Evolutionary conservation across 2,113 vertebrate genomes (phyloP), one percentile per base, ranked within the genome.

Genomic region (Takifugu bimaculatus): DNA sequence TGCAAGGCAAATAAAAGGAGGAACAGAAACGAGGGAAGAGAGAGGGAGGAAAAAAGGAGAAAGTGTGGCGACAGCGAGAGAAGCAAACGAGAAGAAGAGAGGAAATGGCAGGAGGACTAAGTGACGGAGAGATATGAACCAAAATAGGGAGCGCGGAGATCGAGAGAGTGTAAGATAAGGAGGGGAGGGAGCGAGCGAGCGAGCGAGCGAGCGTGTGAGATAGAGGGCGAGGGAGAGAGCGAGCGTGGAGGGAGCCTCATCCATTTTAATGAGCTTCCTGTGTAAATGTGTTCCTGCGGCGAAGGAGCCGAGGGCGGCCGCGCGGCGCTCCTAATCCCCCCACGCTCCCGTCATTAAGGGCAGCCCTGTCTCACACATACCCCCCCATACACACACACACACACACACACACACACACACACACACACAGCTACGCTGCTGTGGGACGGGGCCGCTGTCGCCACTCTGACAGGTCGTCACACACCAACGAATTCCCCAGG

Each of bases 221-320:
- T 55, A 48, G 65, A 44, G 71, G 50, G 79, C 45, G 74, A 54
- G 72, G 58, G 77, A 51, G 79, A 65, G 83, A 62, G 69, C 35
- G 68, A 74, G 80, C 67, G 70, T 54, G 77, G 80, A 83, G 86
- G 85, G 85, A 91, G 89, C 83, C 88, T 91, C 90, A 92, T 91
- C 87, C 91, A 92, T 92, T 92, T 92, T 91, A 91, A 92, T 92
- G 90, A 90, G 90, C 88, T 90, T 92, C 91, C 90, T 91, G 88
- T 91, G 90, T 90, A 91, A 91, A 92, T 91, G 90, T 90, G 88
- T 89, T 91, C 88, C 90, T 86, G 88, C 84, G 80, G 89, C 86
- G 87, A 83, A 80, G 85, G 85, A 88, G 88, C 88, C 84, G 73
- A 90, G 79, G 90, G 88, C 86, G 85, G 89, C 88, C 83, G 86